Evolutionary conservation across 2,113 vertebrate species (phyloP).

Genomic region (Pterophyllum scalare): DNA sequence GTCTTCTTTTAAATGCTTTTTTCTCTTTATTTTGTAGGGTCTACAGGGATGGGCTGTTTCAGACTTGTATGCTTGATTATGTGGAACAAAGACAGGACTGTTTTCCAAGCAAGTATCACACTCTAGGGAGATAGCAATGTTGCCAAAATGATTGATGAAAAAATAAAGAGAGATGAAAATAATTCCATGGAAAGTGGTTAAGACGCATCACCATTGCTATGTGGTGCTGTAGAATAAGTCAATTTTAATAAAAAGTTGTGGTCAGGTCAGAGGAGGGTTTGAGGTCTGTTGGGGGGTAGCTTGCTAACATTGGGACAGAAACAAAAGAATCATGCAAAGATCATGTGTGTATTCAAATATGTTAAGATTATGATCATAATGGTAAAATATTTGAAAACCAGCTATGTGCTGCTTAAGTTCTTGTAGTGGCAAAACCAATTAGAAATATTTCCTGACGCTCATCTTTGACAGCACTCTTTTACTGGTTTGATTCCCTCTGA

Average conservation of each 20-base stretch:
- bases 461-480: too few species aligned
- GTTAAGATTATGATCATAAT: background rate
- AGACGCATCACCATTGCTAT: background rate
- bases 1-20: background rate
- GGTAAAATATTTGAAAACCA: background rate
- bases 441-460: too few species aligned
- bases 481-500: too few species aligned
- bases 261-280: slow-evolving; percentile 20
- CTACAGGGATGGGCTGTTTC: background rate
- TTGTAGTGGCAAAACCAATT: background rate
- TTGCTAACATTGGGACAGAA: background rate
- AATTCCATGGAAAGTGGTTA: slow-evolving; percentile 22
- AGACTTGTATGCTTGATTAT: background rate
- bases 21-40: background rate
- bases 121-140: slow-evolving; percentile 12
- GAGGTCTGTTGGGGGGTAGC: slow-evolving; percentile 7
- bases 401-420: too few species aligned
- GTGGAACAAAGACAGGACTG: background rate
- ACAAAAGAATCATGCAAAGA: background rate
- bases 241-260: slow-evolving; percentile 58
- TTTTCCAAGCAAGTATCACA: slow-evolving; percentile 19
- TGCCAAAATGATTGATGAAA: slow-evolving; percentile 50
- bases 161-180: slow-evolving; percentile 49
- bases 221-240: slow-evolving; percentile 36
- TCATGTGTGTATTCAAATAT: too few species aligned